A percentile compares a stretch with the other conserved stretches of the same genome.
These are phyloP conservation scores for Petrocephalus sullivani DNA, from an alignment of 2,797 vertebrate genomes.

Conservation along the genomic window DNA sequence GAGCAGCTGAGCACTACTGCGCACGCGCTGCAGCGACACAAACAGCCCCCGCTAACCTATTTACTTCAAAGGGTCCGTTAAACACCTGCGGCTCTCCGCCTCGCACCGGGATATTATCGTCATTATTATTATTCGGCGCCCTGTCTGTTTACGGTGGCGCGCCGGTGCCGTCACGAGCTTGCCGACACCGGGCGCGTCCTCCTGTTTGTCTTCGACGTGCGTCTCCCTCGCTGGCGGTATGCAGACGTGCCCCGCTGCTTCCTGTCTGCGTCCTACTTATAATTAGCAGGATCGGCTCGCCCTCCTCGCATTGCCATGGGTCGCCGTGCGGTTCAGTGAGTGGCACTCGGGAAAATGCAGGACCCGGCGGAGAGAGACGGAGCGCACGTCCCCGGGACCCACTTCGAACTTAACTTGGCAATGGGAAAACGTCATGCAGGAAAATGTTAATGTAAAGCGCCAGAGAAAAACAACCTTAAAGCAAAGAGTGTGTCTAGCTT, in stretches of 20 bases:
- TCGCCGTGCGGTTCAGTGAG: slow-evolving; percentile 32
- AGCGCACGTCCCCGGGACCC: background rate
- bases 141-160: background rate
- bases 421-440: background rate
- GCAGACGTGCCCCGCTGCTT: slow-evolving; percentile 20
- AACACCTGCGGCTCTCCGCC: slow-evolving; percentile 29
- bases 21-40: background rate
- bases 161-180: slow-evolving; percentile 26
- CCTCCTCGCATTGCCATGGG: slow-evolving; percentile 17
- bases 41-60: slow-evolving; percentile 21
- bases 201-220: slow-evolving; percentile 29
- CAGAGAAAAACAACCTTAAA: background rate
- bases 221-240: slow-evolving; percentile 7
- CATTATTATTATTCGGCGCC: background rate
- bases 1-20: background rate
- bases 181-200: slow-evolving; percentile 15
- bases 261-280: slow-evolving; percentile 25
- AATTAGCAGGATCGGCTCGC: slow-evolving; percentile 40
- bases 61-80: slow-evolving; percentile 26
- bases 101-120: slow-evolving; percentile 12
- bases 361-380: background rate
- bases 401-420: background rate
- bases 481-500: background rate
- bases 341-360: background rate
- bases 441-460: background rate